Evolutionary conservation across 1,140 invertebrate genomes (phyloP), one percentile per base, ranked within the genome.

Genomic region (Forficula auricularia): DNA sequence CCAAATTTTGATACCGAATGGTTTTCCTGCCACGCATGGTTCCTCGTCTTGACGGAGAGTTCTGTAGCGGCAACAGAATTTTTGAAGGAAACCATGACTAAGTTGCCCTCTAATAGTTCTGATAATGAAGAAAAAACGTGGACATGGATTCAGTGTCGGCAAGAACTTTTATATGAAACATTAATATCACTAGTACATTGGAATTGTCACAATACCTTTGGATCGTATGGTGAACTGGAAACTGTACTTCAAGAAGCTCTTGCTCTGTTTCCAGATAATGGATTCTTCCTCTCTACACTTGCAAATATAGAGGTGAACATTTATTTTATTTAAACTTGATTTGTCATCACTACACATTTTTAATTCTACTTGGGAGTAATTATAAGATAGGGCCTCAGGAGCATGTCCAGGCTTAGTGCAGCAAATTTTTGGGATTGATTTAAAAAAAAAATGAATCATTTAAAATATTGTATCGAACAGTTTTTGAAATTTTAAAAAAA

Each of bases 231-330:
- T 12, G 20, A 43, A 34, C 47, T 54, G 12, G 27, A 35, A 13
- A 20, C 41, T 19, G 43, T 37, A 38, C 19, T 48, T 9, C 34
- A 44, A 14, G 44, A 50, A 43, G 63, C 62, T 4, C 51, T 75
- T 14, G 43, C 56, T 2, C 48, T 57, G 19, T 76, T 64, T 53
- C 69, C 71, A 2, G 63, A 70, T 43, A 77, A 77, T 55, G 52
- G 71, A 37, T 63, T 61, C 40, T 49, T 75, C 2, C 55, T 75
- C 9, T 60, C 63, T 13, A 48, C 58, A 13, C 53, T 55, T 40
- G 52, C 60, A 19, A 44, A 49, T 18, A 51, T 59, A 18, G 58
- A 65, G 56, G 64, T 65, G 56, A 53, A 18, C n/a, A n/a, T 42
- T 43, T 27, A 39, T 38, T 42, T 39, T 27, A 4, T 40, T 8